Percentiles rank a stretch among this genome's conserved stretches.
Evolutionary conservation across 2,113 vertebrate species (phyloP).

Genomic region (Dicentrarchus labrax): DNA sequence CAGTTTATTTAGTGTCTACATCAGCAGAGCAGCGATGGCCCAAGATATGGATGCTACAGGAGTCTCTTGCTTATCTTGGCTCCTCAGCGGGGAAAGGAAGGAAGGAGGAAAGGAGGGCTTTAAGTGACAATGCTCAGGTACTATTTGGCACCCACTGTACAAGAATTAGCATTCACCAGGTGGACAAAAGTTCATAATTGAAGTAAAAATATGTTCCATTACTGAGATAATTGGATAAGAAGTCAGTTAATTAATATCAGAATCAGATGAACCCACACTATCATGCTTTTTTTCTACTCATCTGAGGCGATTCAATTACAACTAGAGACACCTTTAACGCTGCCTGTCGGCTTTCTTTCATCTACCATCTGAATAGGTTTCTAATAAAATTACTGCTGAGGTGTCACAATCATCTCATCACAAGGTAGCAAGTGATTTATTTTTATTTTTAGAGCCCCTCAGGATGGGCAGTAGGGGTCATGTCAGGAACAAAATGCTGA

Average conservation of each 20-base stretch:
- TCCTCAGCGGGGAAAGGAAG: constrained; percentile 30
- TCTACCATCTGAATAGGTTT: constrained; percentile 39
- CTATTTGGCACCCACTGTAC: constrained; percentile 29
- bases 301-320: constrained; percentile 69
- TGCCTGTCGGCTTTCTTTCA: constrained; percentile 51
- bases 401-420: constrained; percentile 49
- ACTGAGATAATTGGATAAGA: constrained; percentile 60
- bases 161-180: constrained; percentile 52
- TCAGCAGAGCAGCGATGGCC: constrained; percentile 74
- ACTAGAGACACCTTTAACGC: constrained; percentile 50
- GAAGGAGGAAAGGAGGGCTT: constrained; percentile 12
- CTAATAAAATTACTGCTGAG: constrained; percentile 57
- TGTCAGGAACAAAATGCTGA: constrained; percentile 5
- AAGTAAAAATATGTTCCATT: constrained; percentile 56
- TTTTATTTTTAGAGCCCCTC: constrained; percentile 49
- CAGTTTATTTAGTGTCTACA: constrained; percentile 80
- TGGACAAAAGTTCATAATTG: constrained; percentile 52
- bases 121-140: constrained; percentile 20
- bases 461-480: not conserved
- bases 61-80: constrained; percentile 67
- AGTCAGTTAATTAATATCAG: constrained; percentile 64
- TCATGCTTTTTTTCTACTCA: constrained; percentile 32
- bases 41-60: constrained; percentile 70
- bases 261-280: constrained; percentile 53
- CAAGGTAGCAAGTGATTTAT: constrained; percentile 46